These are phyloP conservation scores for Callocephalon fimbriatum DNA, from an alignment of 2,113 vertebrate genomes.

Conservation along the genomic window DNA sequence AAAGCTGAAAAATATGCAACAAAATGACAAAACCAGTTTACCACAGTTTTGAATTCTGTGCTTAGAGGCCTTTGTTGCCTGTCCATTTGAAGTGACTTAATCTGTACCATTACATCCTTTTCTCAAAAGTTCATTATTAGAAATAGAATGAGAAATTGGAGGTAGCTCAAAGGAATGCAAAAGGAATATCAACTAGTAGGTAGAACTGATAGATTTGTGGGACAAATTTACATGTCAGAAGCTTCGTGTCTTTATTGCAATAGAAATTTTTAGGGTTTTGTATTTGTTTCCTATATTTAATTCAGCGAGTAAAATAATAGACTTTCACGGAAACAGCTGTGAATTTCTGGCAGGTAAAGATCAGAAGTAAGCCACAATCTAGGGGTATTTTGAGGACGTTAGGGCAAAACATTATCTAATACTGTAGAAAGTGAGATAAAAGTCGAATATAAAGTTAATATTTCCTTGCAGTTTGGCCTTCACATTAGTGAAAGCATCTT, in stretches of 20 bases:
- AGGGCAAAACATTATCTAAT: not conserved
- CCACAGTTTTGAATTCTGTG: not conserved
- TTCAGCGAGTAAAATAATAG: not conserved
- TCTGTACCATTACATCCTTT: not conserved
- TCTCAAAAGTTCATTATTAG: not conserved
- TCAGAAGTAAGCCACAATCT: accelerated
- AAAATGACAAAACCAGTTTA: not conserved
- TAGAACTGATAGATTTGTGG: not conserved
- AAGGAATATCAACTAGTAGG: not conserved
- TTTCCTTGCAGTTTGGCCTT: not conserved
- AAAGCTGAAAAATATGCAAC: not conserved
- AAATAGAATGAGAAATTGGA: not conserved
- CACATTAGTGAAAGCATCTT: accelerated
- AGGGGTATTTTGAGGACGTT: not conserved
- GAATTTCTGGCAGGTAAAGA: not conserved
- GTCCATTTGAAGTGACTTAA: not conserved
- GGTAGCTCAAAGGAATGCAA: not conserved
- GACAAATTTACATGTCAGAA: not conserved
- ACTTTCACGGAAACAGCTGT: not conserved
- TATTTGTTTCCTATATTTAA: not conserved
- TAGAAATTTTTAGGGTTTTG: not conserved
- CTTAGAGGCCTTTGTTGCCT: not conserved
- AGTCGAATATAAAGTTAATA: not conserved
- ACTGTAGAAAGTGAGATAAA: not conserved
- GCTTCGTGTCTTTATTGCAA: not conserved